These are phyloP conservation scores for Antheraea yamamai DNA, from an alignment of 2,888 invertebrate species.

Conservation along the genomic window DNA sequence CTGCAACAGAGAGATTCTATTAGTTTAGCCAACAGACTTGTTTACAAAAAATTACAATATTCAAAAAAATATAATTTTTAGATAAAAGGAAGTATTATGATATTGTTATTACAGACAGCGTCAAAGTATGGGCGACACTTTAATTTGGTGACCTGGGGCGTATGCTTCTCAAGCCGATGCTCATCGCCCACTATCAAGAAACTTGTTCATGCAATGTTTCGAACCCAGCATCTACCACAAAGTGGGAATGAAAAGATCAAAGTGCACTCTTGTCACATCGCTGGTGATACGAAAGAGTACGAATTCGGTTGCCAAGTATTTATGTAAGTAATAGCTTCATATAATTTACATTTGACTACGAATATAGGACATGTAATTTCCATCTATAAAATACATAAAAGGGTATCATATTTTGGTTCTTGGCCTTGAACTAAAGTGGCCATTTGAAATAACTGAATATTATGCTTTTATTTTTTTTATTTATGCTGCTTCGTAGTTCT, in stretches of 20 bases:
- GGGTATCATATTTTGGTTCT: too few species aligned
- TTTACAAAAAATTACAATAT: too few species aligned
- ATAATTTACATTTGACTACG: not conserved
- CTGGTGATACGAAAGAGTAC: conserved; percentile 26
- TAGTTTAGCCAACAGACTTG: not conserved
- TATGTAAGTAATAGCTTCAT: conserved; percentile 35
- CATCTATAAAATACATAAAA: not conserved
- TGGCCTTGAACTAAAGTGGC: not conserved
- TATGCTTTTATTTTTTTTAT: not conserved
- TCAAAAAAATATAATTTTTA: too few species aligned
- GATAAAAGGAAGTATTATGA: not conserved
- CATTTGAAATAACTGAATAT: not conserved
- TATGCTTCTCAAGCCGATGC: not conserved
- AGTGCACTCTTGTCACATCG: conserved; percentile 35
- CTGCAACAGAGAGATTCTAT: not conserved
- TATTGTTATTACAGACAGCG: not conserved
- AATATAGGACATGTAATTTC: not conserved
- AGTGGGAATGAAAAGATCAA: conserved; percentile 29
- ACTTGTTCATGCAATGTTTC: not conserved
- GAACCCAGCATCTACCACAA: conserved; percentile 21
- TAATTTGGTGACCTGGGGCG: not conserved
- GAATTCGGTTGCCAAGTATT: conserved; percentile 33
- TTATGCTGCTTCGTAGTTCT: not conserved
- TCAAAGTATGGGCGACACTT: not conserved
- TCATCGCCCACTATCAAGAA: not conserved